These are phyloP conservation scores for Amiota communis DNA, from an alignment of 2,888 invertebrate species.

Conservation along the genomic window DNA sequence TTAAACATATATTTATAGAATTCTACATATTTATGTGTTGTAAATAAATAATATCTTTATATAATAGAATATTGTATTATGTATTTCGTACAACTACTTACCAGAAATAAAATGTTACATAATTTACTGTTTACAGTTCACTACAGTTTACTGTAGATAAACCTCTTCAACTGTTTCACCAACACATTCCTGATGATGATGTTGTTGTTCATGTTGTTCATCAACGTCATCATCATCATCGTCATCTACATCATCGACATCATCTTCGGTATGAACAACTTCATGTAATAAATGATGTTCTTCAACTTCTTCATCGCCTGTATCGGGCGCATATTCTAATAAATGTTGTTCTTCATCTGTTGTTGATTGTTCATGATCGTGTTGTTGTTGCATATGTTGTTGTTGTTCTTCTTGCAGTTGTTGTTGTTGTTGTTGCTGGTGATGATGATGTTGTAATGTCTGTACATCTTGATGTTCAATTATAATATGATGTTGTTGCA, in stretches of 20 bases:
- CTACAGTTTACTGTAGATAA: constrained; percentile 58
- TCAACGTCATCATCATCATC: constrained; percentile 59
- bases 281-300: constrained; percentile 55
- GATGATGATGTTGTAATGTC: constrained; percentile 36
- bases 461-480: constrained; percentile 48
- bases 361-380: constrained; percentile 53
- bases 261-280: constrained; percentile 37
- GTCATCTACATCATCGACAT: constrained; percentile 47
- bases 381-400: constrained; percentile 55
- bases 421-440: constrained; percentile 34
- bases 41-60: neutral
- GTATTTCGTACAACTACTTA: neutral
- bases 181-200: constrained; percentile 41
- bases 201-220: constrained; percentile 51
- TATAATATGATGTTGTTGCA: constrained; percentile 43
- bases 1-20: neutral
- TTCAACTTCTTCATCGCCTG: constrained; percentile 59
- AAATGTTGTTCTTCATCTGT: constrained; percentile 58
- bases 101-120: neutral
- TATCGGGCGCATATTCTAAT: constrained; percentile 56
- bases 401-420: constrained; percentile 25
- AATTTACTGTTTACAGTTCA: constrained; percentile 6
- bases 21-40: neutral
- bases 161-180: constrained; percentile 67
- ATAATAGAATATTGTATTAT: neutral